phyloP scores from a whole-genome alignment of 1,140 invertebrate genomes.

The Telenomus remus region DNA sequence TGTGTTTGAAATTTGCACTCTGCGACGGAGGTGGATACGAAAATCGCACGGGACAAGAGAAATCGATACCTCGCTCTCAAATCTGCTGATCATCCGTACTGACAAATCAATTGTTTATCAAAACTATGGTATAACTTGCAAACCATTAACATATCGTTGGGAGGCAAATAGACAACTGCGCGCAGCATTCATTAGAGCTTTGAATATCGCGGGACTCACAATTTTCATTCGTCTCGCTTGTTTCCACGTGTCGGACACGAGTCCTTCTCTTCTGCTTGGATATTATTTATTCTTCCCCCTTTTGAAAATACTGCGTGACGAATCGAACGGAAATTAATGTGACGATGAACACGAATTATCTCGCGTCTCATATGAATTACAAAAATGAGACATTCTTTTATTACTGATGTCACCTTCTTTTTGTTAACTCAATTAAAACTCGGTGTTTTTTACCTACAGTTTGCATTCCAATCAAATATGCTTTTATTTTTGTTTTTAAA shows the following conservation, averaged over 20 bases:
- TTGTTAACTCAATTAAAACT: background rate
- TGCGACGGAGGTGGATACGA: conserved; percentile 47
- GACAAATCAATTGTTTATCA: conserved; percentile 20
- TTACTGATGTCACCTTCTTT: background rate
- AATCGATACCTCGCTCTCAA: conserved; percentile 23
- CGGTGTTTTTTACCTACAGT: too few species aligned
- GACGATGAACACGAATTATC: conserved; percentile 29
- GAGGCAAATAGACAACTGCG: background rate
- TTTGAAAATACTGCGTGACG: conserved; percentile 54
- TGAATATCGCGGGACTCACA: background rate
- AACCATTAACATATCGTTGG: too few species aligned
- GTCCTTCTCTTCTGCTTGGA: conserved; percentile 27
- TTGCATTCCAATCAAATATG: too few species aligned
- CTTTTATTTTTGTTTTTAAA: too few species aligned
- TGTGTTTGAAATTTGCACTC: conserved; percentile 48
- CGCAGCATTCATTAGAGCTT: background rate
- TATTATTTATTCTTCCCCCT: conserved; percentile 60
- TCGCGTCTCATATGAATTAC: conserved; percentile 14
- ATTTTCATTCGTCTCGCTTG: conserved; percentile 58
- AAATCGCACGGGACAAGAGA: conserved; percentile 22
- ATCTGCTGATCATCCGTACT: conserved; percentile 21
- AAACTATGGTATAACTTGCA: too few species aligned
- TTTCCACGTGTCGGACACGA: conserved; percentile 53
- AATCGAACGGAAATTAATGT: conserved; percentile 71
- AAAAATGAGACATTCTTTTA: conserved; percentile 8